Evolutionary conservation across 2,797 vertebrate genomes (phyloP), one percentile per base, ranked within the genome.

Genomic region (Danio tinwini): DNA sequence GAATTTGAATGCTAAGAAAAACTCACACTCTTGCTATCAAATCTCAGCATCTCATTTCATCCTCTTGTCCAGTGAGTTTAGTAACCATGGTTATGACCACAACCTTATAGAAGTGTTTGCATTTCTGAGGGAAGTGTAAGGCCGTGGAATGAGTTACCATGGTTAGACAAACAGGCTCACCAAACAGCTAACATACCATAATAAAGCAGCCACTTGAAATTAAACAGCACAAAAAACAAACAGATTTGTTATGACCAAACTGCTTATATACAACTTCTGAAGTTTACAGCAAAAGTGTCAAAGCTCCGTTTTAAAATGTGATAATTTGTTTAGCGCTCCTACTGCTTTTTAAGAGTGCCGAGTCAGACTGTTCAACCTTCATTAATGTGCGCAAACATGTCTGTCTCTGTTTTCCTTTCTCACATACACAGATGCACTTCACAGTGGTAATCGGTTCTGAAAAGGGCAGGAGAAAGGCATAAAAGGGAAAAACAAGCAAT

Each of bases 21-120:
- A 12, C 12, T 53, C 44, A 11, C 50, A 29, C 13, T 16, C 37
- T 40, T 73, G 76, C 19, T 39, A 81, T 49, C 49, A 50, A 39
- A 56, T 62, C 72, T 69, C 16, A 61, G 67, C 55, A 16, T 76
- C 29, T 67, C 5, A 37, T 17, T 55, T 61, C 42, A 56, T 44
- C 68, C 84, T 58, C 82, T 81, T 86, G 85, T 88, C 86, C 82
- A 76, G 61, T 55, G 83, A 84, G 71, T 89, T 88, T 87, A 63
- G 75, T 84, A 91, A 91, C 82, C 0, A 56, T 74, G 81, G 72
- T 47, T 55, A 81, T 56, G 29, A 65, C 76, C 80, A 83, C 71
- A 82, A 59, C 67, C 13, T 75, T 70, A 75, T 29, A 68, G 11
- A 68, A 61, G 5, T 75, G 82, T 85, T 85, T 81, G 81, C 81